Evolutionary conservation across 2,888 invertebrate genomes (phyloP).

Genomic region (Nephrotoma flavescens): DNA sequence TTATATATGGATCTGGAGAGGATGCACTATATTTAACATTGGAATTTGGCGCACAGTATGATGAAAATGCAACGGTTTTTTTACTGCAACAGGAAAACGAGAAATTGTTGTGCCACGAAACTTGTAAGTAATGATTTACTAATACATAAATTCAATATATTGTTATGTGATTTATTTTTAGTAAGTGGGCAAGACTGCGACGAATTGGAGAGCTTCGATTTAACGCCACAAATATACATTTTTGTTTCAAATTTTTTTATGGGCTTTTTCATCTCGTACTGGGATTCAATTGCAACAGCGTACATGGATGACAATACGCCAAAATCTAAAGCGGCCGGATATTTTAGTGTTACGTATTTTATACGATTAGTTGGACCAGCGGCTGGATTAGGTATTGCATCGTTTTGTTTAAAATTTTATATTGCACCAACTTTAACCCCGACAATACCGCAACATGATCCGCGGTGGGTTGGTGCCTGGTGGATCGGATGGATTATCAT

Average conservation of each 20-base stretch:
- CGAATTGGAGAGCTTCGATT: conserved; percentile 24
- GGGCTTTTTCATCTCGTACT: conserved; percentile 52
- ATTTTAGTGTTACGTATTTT: conserved; percentile 52
- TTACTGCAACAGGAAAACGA: conserved; percentile 33
- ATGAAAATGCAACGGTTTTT: conserved; percentile 31
- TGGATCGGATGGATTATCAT: conserved; percentile 64
- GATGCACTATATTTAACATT: conserved; percentile 45
- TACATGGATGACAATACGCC: conserved; percentile 68
- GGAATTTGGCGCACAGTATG: conserved; percentile 37
- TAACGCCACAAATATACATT: conserved; percentile 45
- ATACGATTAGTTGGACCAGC: conserved; percentile 54
- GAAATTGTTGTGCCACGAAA: conserved; percentile 37
- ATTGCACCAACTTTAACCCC: conserved; percentile 49
- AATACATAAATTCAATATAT: conserved; percentile 10
- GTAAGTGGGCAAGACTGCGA: background rate
- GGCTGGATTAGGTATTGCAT: conserved; percentile 49
- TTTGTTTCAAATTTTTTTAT: conserved; percentile 54
- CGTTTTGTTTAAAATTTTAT: conserved; percentile 47
- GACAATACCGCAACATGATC: conserved; percentile 48
- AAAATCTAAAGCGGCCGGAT: conserved; percentile 52
- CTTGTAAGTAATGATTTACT: conserved; percentile 10
- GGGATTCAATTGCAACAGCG: conserved; percentile 53
- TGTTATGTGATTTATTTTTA: background rate
- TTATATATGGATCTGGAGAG: conserved; percentile 51
- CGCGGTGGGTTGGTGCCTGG: conserved; percentile 73